Base-by-base conservation (phyloP, 2,888 invertebrate species). In the Epirrita christyi region DNA sequence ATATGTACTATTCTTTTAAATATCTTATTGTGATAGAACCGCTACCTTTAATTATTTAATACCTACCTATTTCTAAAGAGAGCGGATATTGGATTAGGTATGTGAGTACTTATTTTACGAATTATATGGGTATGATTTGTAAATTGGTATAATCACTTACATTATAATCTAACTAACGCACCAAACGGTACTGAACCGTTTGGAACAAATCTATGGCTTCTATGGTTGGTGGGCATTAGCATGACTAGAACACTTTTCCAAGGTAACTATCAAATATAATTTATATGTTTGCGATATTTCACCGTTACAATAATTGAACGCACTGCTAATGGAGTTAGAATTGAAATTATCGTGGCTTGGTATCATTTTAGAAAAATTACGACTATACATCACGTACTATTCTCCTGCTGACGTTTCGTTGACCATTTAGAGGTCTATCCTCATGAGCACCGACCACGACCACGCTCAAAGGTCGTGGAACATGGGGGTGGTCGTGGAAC, bases 181-280 rank as follows among this genome's bases (percentile, higher is more conserved):
- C 3, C 43, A 76, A 80, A 75, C 75, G 70, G 74, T 76, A 72
- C 66, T 64, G 69, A 67, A 76, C 75, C 75, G 78, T 76, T 80
- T 76, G 70, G 64, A 75, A 60, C 68, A 74, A 78, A 78, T 81
- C 77, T 71, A 75, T 70, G 64, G 70, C 64, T 75, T 73, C 29
- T 38, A 64, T 66, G 67, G 72, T 21, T 2, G 2, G 21, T 73
- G 67, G 54, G 63, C 49, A 68, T 55, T 67, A 69, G 76, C 73
- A 78, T 81, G 80, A 79, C 75, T 78, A 29, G 69, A 70, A 66
- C 59, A 75, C 72, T 72, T 73, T 67, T 71, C 67, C 61, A 68
- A 64, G 52, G 52, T 32, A 50, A 63, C 46, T 70, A 72, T 72
- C 55, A 60, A 72, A 36, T n/a, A 61, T 65, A 63, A 62, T 59